A percentile compares a stretch with the other conserved stretches of the same genome.
phyloP scores from a whole-genome alignment of 2,797 vertebrate species.

The Neosilurus mollespiculum region DNA sequence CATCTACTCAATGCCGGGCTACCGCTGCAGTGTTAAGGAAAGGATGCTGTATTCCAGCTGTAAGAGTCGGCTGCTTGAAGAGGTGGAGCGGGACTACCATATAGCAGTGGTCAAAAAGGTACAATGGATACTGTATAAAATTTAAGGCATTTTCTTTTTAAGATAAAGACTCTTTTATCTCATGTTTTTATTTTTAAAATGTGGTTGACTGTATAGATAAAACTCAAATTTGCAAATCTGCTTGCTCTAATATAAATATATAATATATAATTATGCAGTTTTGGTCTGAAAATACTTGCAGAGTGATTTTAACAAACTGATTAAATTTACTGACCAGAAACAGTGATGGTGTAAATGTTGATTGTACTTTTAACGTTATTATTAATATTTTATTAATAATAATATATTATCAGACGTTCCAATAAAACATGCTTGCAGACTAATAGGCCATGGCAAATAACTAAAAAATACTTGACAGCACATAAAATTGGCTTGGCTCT shows the following conservation, averaged over 20 bases:
- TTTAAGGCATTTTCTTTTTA: too few relatives aligned
- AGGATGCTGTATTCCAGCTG: constrained; percentile 99
- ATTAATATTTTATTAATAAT: too few relatives aligned
- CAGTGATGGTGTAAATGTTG: background rate
- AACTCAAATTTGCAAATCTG: background rate
- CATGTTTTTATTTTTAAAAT: background rate
- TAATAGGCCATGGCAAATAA: background rate
- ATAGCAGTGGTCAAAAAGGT: constrained; percentile 96
- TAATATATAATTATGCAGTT: background rate
- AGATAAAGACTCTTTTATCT: background rate
- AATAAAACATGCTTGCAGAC: background rate
- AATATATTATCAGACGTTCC: too few relatives aligned
- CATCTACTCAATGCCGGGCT: constrained; percentile 98
- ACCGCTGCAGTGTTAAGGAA: constrained; percentile 96
- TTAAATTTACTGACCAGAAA: background rate
- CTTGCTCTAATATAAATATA: too few relatives aligned
- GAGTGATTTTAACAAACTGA: background rate
- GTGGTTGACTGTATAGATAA: background rate
- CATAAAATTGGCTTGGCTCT: too few relatives aligned
- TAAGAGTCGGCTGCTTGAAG: constrained; percentile 93
- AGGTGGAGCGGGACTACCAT: constrained; percentile 87
- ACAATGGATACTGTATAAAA: background rate
- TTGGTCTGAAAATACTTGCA: background rate
- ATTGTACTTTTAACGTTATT: too few relatives aligned
- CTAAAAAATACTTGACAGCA: too few relatives aligned